phyloP scores from a whole-genome alignment of 2,888 invertebrate species.

The Tigriopus californicus region DNA sequence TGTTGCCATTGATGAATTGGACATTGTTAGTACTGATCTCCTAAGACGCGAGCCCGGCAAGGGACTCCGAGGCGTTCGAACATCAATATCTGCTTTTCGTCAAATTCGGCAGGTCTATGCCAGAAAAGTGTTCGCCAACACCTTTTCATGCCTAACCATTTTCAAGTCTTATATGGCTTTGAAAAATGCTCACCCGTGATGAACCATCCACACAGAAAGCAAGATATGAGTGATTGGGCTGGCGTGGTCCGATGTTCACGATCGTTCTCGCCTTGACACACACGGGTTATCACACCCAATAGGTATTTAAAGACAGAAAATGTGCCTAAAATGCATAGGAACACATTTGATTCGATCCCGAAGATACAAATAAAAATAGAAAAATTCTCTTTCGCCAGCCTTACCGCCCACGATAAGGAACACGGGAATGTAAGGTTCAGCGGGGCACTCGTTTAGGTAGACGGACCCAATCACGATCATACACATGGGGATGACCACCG shows the following conservation, averaged over 20 bases:
- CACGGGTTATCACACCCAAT: conserved; percentile 5
- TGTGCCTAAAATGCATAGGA: not conserved
- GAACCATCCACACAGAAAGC: conserved; percentile 14
- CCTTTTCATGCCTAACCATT: too few relatives aligned
- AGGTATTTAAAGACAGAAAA: conserved; percentile 14
- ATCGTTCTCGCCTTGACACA: not conserved
- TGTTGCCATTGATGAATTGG: not conserved
- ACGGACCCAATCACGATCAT: conserved; percentile 15
- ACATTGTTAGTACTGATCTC: too few relatives aligned
- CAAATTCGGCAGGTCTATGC: too few relatives aligned
- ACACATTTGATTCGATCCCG: not conserved
- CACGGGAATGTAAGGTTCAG: conserved; percentile 14
- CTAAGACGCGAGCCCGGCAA: too few relatives aligned
- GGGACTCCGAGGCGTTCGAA: too few relatives aligned
- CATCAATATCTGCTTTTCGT: too few relatives aligned
- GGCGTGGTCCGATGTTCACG: not conserved
- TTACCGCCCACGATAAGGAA: conserved; percentile 14
- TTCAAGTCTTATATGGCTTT: too few relatives aligned
- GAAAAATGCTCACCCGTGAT: not conserved
- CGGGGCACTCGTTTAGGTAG: conserved; percentile 7
- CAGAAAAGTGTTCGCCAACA: too few relatives aligned
- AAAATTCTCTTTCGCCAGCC: not conserved
- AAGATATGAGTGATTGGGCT: conserved; percentile 9
- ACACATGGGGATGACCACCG: conserved; percentile 9
- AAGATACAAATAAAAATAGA: too few relatives aligned